Evolutionary conservation across 2,113 vertebrate genomes (phyloP).

Genomic region (Chamaetylas fuelleborni): DNA sequence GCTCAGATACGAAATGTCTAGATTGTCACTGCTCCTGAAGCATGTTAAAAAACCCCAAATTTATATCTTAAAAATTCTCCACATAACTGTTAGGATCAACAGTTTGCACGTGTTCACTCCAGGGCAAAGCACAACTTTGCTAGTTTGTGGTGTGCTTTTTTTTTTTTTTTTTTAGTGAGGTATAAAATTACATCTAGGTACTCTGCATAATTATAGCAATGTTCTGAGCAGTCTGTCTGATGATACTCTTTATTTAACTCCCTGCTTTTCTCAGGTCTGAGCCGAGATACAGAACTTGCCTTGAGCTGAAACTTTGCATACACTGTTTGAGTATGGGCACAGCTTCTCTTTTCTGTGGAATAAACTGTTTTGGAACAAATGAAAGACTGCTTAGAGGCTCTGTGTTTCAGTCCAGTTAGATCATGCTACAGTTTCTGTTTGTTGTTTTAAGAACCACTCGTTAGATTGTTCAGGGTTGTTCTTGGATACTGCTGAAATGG

Average conservation of each 20-base stretch:
- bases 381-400: not conserved
- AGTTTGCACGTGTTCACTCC: slow-evolving; percentile 16
- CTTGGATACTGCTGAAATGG: not conserved
- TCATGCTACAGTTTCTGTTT: not conserved
- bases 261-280: slow-evolving; percentile 8
- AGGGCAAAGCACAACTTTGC: not conserved
- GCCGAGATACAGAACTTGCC: not conserved
- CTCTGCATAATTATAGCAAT: slow-evolving; percentile 58
- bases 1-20: not conserved
- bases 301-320: slow-evolving; percentile 22
- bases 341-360: not conserved
- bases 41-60: not conserved
- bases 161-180: not conserved
- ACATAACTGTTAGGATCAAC: not conserved
- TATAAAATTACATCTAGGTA: slow-evolving; percentile 56
- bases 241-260: slow-evolving; percentile 48
- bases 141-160: not conserved
- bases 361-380: not conserved
- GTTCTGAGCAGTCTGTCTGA: slow-evolving; percentile 43
- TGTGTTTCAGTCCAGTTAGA: not conserved
- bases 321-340: not conserved
- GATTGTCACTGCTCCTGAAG: not conserved
- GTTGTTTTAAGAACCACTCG: not conserved
- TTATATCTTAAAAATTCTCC: not conserved
- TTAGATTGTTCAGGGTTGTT: not conserved